These are phyloP conservation scores for Nasonia vitripennis DNA, from an alignment of 1,140 invertebrate species.

Conservation along the genomic window DNA sequence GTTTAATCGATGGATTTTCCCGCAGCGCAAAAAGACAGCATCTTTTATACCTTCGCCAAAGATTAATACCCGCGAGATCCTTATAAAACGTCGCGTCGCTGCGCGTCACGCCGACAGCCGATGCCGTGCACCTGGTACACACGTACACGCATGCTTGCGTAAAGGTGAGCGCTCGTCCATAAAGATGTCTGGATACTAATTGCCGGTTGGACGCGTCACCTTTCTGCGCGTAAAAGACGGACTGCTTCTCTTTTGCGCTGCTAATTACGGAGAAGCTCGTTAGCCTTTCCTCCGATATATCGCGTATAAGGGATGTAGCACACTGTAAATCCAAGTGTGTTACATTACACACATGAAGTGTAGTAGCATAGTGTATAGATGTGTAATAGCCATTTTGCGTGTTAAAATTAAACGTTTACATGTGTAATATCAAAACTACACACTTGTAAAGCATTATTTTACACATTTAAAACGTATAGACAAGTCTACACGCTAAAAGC, in stretches of 20 bases:
- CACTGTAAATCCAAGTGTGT: too few relatives aligned
- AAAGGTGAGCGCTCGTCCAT: constrained; percentile 43
- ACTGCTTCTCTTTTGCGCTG: background rate
- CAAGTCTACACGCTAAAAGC: too few relatives aligned
- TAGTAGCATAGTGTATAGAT: too few relatives aligned
- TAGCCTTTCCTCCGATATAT: constrained; percentile 12
- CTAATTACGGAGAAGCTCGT: constrained; percentile 25
- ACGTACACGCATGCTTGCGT: background rate
- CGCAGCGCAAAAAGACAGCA: background rate
- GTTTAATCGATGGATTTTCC: constrained; percentile 45
- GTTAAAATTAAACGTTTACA: too few relatives aligned
- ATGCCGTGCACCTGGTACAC: background rate
- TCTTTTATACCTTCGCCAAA: background rate
- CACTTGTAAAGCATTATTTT: too few relatives aligned
- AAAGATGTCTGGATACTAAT: constrained; percentile 59
- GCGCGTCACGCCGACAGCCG: constrained; percentile 1
- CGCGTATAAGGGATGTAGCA: background rate
- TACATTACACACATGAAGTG: too few relatives aligned
- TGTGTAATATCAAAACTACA: too few relatives aligned
- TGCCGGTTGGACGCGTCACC: constrained; percentile 45
- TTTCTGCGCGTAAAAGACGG: background rate
- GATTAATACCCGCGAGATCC: constrained; percentile 43
- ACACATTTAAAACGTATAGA: too few relatives aligned
- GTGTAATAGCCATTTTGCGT: too few relatives aligned
- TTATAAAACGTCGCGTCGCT: constrained; percentile 24